These are phyloP conservation scores for Hoplostethus atlanticus DNA, from an alignment of 2,797 vertebrate genomes.

Conservation along the genomic window DNA sequence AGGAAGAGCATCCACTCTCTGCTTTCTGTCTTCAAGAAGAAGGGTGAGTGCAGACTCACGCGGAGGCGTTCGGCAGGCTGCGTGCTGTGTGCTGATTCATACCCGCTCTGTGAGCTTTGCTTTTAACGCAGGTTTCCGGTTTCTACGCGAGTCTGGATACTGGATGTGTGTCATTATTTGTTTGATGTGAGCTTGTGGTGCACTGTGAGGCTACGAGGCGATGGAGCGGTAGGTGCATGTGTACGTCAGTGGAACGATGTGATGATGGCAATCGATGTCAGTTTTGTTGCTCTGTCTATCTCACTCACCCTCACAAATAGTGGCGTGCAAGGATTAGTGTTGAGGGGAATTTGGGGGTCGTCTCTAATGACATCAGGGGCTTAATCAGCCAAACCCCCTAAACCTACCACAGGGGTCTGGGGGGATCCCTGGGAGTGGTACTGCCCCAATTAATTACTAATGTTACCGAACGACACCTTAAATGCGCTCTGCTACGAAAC, in stretches of 20 bases:
- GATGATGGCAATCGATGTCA: neutral
- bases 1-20: constrained; percentile 90
- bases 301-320: constrained; percentile 12
- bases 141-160: neutral
- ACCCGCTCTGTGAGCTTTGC: constrained; percentile 5
- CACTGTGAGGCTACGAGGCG: neutral
- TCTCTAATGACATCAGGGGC: constrained; percentile 73
- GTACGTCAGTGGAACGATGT: neutral
- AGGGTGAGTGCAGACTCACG: constrained; percentile 86
- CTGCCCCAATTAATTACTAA: constrained; percentile 33
- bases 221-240: neutral
- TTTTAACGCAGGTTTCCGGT: neutral
- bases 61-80: constrained; percentile 6
- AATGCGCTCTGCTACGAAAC: neutral
- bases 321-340: constrained; percentile 5
- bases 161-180: neutral
- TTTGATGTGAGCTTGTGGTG: too few relatives aligned
- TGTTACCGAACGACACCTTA: constrained; percentile 10
- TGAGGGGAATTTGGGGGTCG: constrained; percentile 41
- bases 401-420: constrained; percentile 54
- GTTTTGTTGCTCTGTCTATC: constrained; percentile 6
- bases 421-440: constrained; percentile 17
- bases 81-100: neutral
- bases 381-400: constrained; percentile 61
- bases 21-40: constrained; percentile 94